Conservation (phyloP, 35 echinoderm and acorn worm genomes). For the Ophiothrix spiculata region DNA sequence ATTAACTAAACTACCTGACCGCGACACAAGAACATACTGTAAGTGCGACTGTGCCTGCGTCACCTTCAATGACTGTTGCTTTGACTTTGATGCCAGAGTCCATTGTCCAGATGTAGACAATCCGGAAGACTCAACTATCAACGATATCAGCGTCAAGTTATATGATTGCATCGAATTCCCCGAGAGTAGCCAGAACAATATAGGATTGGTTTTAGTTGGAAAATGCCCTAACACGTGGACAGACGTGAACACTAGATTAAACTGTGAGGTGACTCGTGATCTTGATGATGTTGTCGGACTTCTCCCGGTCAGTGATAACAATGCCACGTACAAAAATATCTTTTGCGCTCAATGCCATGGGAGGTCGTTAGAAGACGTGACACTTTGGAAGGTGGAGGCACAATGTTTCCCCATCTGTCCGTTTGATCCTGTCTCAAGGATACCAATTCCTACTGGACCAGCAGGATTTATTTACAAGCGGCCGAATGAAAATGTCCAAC, state of each 20-base stretch:
- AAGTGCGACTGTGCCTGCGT: background rate
- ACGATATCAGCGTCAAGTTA: background rate
- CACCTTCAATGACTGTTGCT: background rate
- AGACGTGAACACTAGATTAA: background rate
- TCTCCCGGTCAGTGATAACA: background rate
- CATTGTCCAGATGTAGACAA: background rate
- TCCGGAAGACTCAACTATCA: background rate
- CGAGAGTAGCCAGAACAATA: background rate
- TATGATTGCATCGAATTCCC: background rate
- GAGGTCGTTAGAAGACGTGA: background rate
- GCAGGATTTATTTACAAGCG: background rate
- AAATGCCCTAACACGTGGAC: background rate
- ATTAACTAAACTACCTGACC: background rate
- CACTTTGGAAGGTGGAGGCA: background rate
- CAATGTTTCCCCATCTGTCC: background rate
- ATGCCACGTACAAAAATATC: conserved; percentile 18
- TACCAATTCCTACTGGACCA: background rate
- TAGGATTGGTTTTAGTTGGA: background rate
- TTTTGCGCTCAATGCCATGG: conserved; percentile 21
- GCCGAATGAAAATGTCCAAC: background rate
- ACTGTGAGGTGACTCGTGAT: background rate
- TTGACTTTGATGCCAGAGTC: background rate
- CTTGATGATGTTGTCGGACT: background rate
- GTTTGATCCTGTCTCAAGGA: background rate
- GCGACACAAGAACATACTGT: background rate